Evolutionary conservation across 2,113 vertebrate species (phyloP).

Genomic region (Galemys pyrenaicus): DNA sequence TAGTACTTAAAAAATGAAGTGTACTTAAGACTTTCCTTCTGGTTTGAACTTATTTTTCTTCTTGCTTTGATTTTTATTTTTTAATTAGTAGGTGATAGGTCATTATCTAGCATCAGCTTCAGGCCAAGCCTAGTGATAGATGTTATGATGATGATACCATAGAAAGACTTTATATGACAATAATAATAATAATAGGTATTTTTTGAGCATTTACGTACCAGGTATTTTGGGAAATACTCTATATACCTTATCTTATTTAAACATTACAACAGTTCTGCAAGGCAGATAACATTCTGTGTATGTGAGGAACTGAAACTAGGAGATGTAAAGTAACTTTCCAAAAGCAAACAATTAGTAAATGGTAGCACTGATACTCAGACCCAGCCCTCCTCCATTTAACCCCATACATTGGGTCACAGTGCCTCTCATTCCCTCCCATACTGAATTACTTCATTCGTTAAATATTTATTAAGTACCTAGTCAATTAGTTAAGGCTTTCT

Average conservation of each 20-base stretch:
- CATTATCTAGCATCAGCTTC: not conserved
- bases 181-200: not conserved
- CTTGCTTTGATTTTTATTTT: constrained; percentile 4
- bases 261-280: not conserved
- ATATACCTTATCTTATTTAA: not conserved
- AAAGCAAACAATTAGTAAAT: not conserved
- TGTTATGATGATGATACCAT: not conserved
- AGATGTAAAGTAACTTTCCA: not conserved
- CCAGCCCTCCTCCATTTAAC: not conserved
- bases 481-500: not conserved
- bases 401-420: not conserved
- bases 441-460: not conserved
- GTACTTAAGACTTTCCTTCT: constrained; percentile 16
- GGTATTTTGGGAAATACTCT: not conserved
- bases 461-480: not conserved
- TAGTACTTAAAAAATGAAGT: constrained; percentile 2
- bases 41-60: not conserved
- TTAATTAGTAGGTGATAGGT: constrained; percentile 11
- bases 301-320: not conserved
- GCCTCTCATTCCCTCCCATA: not conserved
- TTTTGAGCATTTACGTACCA: not conserved
- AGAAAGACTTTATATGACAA: not conserved
- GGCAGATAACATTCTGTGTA: not conserved
- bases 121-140: not conserved
- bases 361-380: not conserved